These are phyloP conservation scores for Pantala flavescens DNA, from an alignment of 1,140 invertebrate genomes.

Conservation along the genomic window DNA sequence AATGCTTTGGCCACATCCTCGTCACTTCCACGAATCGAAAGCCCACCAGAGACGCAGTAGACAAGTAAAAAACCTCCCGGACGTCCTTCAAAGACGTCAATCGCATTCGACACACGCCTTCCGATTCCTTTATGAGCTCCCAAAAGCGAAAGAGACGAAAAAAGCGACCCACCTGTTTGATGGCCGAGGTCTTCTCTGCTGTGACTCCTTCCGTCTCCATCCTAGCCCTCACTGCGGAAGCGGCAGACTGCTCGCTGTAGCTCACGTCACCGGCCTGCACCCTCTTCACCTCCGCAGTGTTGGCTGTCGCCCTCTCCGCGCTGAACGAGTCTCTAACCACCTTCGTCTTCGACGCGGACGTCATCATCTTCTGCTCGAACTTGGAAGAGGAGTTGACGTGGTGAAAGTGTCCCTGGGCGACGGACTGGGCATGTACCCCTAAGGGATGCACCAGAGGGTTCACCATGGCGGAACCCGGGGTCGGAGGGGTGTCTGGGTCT, in stretches of 20 bases:
- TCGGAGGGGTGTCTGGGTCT: slow-evolving; percentile 56
- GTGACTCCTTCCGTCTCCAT: slow-evolving; percentile 64
- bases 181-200: slow-evolving; percentile 61
- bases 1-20: too few species aligned
- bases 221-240: slow-evolving; percentile 46
- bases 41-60: too few species aligned
- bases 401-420: slow-evolving; percentile 38
- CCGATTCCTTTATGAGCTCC: neutral
- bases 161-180: slow-evolving; percentile 46
- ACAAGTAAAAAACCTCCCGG: too few species aligned
- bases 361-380: slow-evolving; percentile 66
- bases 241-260: slow-evolving; percentile 57
- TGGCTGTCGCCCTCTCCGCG: slow-evolving; percentile 59
- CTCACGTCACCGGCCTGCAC: slow-evolving; percentile 67
- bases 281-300: slow-evolving; percentile 64
- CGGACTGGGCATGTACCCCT: slow-evolving; percentile 28
- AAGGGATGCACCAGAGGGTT: slow-evolving; percentile 36
- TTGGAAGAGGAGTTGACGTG: slow-evolving; percentile 38
- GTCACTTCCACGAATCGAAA: too few species aligned
- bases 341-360: slow-evolving; percentile 67
- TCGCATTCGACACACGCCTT: too few species aligned
- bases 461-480: slow-evolving; percentile 33
- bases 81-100: too few species aligned
- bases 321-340: slow-evolving; percentile 47
- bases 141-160: neutral